Conservation (phyloP, 35 echinoderm and acorn worm genomes). For the Hemicentrotus pulcherrimus region DNA sequence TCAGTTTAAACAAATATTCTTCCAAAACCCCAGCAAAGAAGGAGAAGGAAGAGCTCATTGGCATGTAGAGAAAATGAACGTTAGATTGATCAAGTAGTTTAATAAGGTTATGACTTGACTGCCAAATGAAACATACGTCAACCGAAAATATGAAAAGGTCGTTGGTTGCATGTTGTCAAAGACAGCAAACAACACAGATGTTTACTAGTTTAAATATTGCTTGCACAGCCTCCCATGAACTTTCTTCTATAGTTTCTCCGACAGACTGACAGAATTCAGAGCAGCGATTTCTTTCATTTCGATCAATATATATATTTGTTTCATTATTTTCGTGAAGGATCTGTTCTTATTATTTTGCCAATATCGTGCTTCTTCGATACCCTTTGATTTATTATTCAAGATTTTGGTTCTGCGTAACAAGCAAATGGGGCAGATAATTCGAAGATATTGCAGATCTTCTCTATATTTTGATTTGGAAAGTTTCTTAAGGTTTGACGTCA, state of each 20-base stretch:
- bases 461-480: background rate
- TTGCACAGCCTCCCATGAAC: background rate
- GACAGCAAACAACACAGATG: background rate
- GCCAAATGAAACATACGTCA: slow-evolving; percentile 1
- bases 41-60: background rate
- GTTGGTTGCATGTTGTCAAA: background rate
- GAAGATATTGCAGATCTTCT: background rate
- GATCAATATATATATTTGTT: background rate
- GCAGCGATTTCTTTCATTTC: background rate
- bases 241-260: background rate
- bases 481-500: background rate
- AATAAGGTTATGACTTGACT: background rate
- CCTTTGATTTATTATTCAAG: slow-evolving; percentile 11
- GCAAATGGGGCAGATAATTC: background rate
- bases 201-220: background rate
- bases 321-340: background rate
- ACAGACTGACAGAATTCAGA: background rate
- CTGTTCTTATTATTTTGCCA: background rate
- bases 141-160: background rate
- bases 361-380: background rate
- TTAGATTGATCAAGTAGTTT: background rate
- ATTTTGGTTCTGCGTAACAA: background rate
- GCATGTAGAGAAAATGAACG: background rate
- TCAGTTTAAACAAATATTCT: no score
- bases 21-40: background rate